phyloP scores from a whole-genome alignment of 53 echinoderm and acorn worm species.

The Henricia sp. region DNA sequence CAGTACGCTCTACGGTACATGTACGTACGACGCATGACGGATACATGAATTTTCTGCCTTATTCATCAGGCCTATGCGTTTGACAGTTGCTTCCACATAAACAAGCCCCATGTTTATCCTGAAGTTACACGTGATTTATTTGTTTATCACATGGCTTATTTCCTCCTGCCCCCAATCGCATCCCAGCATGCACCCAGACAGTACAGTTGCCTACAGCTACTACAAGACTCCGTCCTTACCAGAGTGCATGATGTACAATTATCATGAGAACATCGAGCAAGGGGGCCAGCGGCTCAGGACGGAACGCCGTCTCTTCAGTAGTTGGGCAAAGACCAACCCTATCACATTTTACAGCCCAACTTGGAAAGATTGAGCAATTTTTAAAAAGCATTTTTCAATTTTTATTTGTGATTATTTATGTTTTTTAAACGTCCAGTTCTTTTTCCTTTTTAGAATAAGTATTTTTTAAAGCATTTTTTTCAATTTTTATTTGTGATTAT shows the following conservation, averaged over 20 bases:
- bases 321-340: conserved; percentile 56
- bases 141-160: conserved; percentile 6
- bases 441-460: no score
- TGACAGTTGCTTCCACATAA: no score
- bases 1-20: no score
- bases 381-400: not conserved
- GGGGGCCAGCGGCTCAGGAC: conserved; percentile 69
- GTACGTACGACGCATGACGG: no score
- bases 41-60: no score
- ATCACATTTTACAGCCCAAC: conserved; percentile 65
- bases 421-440: not conserved
- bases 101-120: no score
- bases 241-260: conserved; percentile 76
- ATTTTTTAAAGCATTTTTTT: no score
- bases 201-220: conserved; percentile 64
- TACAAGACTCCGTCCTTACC: conserved; percentile 69
- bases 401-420: not conserved
- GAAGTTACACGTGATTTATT: no score
- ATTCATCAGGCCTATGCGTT: no score
- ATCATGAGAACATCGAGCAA: conserved; percentile 68
- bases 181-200: conserved; percentile 66
- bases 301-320: conserved; percentile 66
- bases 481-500: no score
- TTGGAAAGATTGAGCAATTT: no score
- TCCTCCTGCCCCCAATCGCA: not conserved